A percentile compares a stretch with the other conserved stretches of the same genome.
These are phyloP conservation scores for Erynnis tages DNA, from an alignment of 2,888 invertebrate genomes.

Conservation along the genomic window DNA sequence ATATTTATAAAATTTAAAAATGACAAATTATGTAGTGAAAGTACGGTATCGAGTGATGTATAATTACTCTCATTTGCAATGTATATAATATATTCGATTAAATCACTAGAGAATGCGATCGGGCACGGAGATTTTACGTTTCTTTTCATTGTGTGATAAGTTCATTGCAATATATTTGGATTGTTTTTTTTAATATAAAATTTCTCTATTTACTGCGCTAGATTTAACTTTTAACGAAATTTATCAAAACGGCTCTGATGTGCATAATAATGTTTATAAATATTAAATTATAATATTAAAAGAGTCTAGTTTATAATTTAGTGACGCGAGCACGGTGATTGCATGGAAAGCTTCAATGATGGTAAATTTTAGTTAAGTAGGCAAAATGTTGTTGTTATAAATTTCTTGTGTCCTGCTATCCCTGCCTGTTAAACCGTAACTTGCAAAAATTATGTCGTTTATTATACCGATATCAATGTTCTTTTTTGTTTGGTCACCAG, in stretches of 20 bases:
- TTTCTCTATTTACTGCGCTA: conserved; percentile 57
- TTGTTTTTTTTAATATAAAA: conserved; percentile 45
- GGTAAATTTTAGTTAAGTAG: conserved; percentile 27
- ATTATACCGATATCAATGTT: conserved; percentile 29
- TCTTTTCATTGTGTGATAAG: conserved; percentile 61
- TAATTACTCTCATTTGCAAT: conserved; percentile 71
- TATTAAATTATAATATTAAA: conserved; percentile 37
- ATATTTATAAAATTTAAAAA: conserved; percentile 70
- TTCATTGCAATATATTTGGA: conserved; percentile 64
- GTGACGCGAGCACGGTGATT: conserved; percentile 54
- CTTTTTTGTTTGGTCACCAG: conserved; percentile 8
- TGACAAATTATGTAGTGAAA: conserved; percentile 75
- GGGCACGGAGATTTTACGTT: conserved; percentile 39
- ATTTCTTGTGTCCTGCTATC: too few relatives aligned
- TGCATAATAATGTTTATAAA: conserved; percentile 33
- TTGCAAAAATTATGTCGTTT: too few relatives aligned
- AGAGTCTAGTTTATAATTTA: conserved; percentile 36
- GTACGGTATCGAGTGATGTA: conserved; percentile 56
- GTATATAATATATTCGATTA: conserved; percentile 71
- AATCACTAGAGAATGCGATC: conserved; percentile 53
- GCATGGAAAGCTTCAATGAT: conserved; percentile 24
- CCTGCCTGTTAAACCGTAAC: too few relatives aligned
- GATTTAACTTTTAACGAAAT: conserved; percentile 46
- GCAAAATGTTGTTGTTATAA: conserved; percentile 34
- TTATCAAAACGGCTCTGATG: conserved; percentile 33